Conservation (phyloP, 2,797 vertebrate species). For the Melanotaenia pygmaea region DNA sequence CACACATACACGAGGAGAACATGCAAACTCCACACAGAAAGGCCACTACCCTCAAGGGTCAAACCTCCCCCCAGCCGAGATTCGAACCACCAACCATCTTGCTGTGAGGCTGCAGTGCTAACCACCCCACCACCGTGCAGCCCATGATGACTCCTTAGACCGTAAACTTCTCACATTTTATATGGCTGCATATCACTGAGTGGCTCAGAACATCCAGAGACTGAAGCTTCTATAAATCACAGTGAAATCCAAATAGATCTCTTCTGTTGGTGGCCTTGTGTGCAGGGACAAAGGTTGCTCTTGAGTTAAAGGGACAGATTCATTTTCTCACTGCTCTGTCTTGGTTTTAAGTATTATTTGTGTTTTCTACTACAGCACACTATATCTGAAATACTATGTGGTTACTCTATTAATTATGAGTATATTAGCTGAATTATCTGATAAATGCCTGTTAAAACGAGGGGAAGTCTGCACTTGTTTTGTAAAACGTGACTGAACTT, state of each 20-base stretch:
- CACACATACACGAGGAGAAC: no score
- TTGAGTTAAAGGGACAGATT: conserved; percentile 57
- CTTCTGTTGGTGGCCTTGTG: conserved; percentile 54
- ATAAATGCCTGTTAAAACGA: background rate
- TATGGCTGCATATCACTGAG: conserved; percentile 65
- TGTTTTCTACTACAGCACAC: background rate
- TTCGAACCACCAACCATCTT: no score
- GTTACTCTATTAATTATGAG: background rate
- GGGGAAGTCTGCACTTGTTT: background rate
- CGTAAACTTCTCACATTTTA: conserved; percentile 68
- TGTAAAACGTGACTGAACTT: background rate
- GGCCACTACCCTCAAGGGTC: no score
- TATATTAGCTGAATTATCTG: background rate
- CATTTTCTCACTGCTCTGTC: background rate
- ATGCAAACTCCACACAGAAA: no score
- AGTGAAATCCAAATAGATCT: conserved; percentile 61
- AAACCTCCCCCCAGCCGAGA: no score
- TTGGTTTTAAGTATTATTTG: conserved; percentile 11
- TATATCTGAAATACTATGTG: conserved; percentile 1
- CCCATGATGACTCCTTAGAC: conserved; percentile 49
- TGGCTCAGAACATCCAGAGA: conserved; percentile 40
- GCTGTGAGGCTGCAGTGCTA: no score
- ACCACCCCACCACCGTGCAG: no score
- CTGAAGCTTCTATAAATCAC: conserved; percentile 68
- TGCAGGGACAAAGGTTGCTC: conserved; percentile 60